Evolutionary conservation across 2,797 vertebrate species (phyloP).

Genomic region (Chiroxiphia lanceolata): DNA sequence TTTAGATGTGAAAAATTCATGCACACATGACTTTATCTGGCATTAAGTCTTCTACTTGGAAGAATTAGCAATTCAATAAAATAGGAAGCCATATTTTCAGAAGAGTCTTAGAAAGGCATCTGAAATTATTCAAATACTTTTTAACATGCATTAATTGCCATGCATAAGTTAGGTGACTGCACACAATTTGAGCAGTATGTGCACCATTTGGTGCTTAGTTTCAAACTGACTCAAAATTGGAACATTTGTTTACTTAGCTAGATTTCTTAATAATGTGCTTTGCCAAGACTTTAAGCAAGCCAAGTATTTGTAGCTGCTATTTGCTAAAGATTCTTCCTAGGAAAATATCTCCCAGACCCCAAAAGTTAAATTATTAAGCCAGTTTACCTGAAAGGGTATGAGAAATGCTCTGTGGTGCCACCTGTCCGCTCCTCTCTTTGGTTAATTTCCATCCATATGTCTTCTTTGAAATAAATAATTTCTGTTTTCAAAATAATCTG

Average conservation of each 20-base stretch:
- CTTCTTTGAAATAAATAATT: neutral
- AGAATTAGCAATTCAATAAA: slow-evolving; percentile 2
- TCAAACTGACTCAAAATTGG: neutral
- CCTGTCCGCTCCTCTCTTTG: neutral
- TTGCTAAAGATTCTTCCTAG: neutral
- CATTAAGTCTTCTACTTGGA: neutral
- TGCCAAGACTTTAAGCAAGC: neutral
- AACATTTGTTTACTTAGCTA: neutral
- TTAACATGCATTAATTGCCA: neutral
- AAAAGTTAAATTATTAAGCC: neutral
- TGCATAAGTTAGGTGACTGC: neutral
- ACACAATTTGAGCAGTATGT: neutral
- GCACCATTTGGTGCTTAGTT: neutral
- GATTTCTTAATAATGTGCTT: neutral
- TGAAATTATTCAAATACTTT: neutral
- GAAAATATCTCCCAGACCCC: neutral
- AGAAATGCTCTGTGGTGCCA: neutral
- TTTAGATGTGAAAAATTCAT: neutral
- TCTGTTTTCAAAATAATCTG: neutral
- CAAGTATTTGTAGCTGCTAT: neutral
- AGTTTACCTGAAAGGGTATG: neutral
- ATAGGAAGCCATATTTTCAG: neutral
- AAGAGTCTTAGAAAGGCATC: neutral
- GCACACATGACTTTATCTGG: neutral
- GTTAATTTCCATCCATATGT: neutral